Conservation (phyloP, 2,113 vertebrate species). For the Hyperoodon ampullatus region DNA sequence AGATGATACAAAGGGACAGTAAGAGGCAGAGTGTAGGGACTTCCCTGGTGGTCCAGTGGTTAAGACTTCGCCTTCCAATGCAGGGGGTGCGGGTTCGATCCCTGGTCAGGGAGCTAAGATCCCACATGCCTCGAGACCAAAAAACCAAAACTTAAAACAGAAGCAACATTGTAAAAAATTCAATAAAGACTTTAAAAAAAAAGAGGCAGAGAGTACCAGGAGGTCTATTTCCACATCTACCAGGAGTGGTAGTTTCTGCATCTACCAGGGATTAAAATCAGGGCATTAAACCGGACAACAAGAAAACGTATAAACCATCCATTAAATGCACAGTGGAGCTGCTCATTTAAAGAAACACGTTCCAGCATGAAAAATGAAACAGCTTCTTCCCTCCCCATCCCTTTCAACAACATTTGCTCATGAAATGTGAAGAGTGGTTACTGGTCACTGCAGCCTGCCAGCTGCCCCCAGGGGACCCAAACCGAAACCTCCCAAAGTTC, state of each 20-base stretch:
- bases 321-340: background rate
- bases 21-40: background rate
- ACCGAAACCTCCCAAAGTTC: background rate
- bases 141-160: no score
- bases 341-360: conserved; percentile 1
- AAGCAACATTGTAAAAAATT: no score
- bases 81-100: no score
- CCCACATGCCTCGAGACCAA: no score
- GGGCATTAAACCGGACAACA: background rate
- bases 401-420: background rate
- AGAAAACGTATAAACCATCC: background rate
- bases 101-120: no score
- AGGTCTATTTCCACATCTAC: background rate
- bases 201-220: no score
- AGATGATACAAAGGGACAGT: background rate
- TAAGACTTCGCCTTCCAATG: no score
- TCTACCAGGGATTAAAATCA: background rate
- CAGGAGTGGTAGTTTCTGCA: background rate
- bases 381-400: background rate
- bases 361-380: background rate
- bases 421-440: background rate
- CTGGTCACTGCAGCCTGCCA: background rate
- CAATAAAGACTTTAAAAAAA: no score
- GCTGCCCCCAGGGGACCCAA: background rate
- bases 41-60: no score